Percentiles rank a stretch among this genome's conserved stretches.
Conservation (phyloP, 2,113 vertebrate species). For the Lathamus discolor region DNA sequence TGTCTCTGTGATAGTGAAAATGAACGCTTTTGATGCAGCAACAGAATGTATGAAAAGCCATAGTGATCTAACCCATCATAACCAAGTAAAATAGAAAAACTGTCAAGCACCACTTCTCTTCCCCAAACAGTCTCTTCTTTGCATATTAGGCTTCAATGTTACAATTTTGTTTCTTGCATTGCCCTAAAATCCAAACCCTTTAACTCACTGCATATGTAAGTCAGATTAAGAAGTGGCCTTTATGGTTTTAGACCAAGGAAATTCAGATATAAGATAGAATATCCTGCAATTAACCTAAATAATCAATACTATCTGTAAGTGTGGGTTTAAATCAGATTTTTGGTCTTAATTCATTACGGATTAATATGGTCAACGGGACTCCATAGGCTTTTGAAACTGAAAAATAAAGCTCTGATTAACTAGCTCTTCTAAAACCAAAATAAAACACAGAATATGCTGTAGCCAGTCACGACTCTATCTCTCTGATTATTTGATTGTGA, state of each 20-base stretch:
- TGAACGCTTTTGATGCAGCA: not conserved
- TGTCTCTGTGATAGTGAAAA: not conserved
- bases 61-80: not conserved
- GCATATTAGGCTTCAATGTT: not conserved
- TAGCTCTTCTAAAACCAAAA: not conserved
- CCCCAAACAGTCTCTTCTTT: not conserved
- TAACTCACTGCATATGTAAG: not conserved
- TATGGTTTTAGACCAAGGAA: not conserved
- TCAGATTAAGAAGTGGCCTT: not conserved
- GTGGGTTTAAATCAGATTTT: not conserved
- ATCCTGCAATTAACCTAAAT: not conserved
- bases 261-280: not conserved
- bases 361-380: not conserved
- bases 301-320: not conserved
- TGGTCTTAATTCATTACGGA: not conserved
- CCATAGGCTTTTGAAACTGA: not conserved
- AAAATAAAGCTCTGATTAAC: not conserved
- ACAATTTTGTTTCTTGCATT: not conserved
- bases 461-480: not conserved
- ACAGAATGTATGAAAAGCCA: not conserved
- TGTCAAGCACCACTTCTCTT: not conserved
- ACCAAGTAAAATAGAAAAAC: not conserved
- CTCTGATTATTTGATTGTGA: conserved; percentile 13
- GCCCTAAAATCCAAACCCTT: not conserved
- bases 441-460: not conserved